Percentiles rank a stretch among this genome's conserved stretches.
These are phyloP conservation scores for Cyclophora albipunctata DNA, from an alignment of 2,888 invertebrate genomes.

Conservation along the genomic window DNA sequence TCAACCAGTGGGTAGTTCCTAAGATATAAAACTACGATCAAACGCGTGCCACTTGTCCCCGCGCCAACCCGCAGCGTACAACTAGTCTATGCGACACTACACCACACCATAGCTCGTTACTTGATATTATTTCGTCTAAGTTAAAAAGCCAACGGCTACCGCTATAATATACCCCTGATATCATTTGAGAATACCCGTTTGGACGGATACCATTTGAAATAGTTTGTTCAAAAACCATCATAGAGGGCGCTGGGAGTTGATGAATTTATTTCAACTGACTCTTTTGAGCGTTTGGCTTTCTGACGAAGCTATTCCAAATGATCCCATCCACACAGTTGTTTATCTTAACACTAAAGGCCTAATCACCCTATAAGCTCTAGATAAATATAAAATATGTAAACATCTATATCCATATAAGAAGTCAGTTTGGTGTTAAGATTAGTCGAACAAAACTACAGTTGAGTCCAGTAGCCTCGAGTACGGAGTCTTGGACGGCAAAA, in stretches of 20 bases:
- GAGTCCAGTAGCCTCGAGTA: constrained; percentile 54
- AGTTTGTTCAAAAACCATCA: constrained; percentile 3
- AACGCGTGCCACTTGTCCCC: too few species aligned
- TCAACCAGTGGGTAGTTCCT: too few species aligned
- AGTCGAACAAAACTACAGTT: constrained; percentile 47
- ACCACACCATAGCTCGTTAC: constrained; percentile 45
- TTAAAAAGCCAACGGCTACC: constrained; percentile 59
- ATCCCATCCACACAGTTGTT: constrained; percentile 2
- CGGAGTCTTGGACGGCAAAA: constrained; percentile 70
- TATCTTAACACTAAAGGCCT: constrained; percentile 47
- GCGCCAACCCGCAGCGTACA: background rate
- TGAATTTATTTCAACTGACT: too few species aligned
- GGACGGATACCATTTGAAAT: constrained; percentile 8
- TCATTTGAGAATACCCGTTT: constrained; percentile 30
- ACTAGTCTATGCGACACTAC: constrained; percentile 50
- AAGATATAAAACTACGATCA: too few species aligned
- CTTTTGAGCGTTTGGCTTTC: too few species aligned
- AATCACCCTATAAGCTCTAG: constrained; percentile 72
- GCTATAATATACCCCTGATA: constrained; percentile 59
- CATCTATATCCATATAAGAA: constrained; percentile 49
- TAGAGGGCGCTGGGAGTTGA: background rate
- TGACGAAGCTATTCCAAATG: too few species aligned
- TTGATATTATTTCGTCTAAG: constrained; percentile 8
- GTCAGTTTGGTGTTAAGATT: constrained; percentile 58
- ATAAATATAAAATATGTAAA: constrained; percentile 67